These are phyloP conservation scores for Bombyx huttoni DNA, from an alignment of 2,888 invertebrate species.

Conservation along the genomic window DNA sequence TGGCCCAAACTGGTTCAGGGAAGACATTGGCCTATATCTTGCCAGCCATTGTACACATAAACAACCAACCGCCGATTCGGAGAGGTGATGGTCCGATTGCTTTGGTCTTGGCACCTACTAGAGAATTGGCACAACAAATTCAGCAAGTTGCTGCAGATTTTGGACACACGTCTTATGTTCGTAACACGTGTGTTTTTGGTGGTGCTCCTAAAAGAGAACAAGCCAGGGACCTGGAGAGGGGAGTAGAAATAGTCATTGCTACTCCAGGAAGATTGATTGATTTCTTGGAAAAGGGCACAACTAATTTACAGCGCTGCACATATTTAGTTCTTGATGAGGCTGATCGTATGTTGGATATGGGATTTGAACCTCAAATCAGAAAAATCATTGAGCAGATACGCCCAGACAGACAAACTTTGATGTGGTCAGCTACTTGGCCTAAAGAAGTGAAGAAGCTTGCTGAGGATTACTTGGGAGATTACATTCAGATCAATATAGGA, in stretches of 20 bases:
- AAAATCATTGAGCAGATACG: slow-evolving; percentile 94
- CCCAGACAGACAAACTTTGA: slow-evolving; percentile 94
- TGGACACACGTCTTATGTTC: slow-evolving; percentile 81
- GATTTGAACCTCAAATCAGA: slow-evolving; percentile 96
- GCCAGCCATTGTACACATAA: slow-evolving; percentile 90
- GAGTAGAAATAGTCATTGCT: slow-evolving; percentile 90
- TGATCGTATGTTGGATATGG: slow-evolving; percentile 98
- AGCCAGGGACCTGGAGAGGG: slow-evolving; percentile 79
- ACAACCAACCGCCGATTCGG: slow-evolving; percentile 81
- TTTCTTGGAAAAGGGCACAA: slow-evolving; percentile 82
- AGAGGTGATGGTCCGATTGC: slow-evolving; percentile 89
- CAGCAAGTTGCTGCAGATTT: slow-evolving; percentile 87
- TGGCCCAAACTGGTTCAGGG: slow-evolving; percentile 89
- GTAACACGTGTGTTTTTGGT: slow-evolving; percentile 91
- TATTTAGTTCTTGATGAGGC: slow-evolving; percentile 93
- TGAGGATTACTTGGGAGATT: slow-evolving; percentile 91
- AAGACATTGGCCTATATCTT: slow-evolving; percentile 85
- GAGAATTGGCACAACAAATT: slow-evolving; percentile 86
- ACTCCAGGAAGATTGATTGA: slow-evolving; percentile 92
- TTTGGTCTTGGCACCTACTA: slow-evolving; percentile 83
- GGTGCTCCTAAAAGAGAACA: slow-evolving; percentile 89
- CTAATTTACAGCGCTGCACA: slow-evolving; percentile 82
- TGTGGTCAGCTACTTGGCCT: slow-evolving; percentile 99
- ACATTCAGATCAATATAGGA: slow-evolving; percentile 93
- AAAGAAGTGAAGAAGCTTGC: slow-evolving; percentile 94